Percentiles rank a stretch among this genome's conserved stretches.
These are phyloP conservation scores for Mesitornis unicolor DNA, from an alignment of 2,113 vertebrate genomes.

Conservation along the genomic window DNA sequence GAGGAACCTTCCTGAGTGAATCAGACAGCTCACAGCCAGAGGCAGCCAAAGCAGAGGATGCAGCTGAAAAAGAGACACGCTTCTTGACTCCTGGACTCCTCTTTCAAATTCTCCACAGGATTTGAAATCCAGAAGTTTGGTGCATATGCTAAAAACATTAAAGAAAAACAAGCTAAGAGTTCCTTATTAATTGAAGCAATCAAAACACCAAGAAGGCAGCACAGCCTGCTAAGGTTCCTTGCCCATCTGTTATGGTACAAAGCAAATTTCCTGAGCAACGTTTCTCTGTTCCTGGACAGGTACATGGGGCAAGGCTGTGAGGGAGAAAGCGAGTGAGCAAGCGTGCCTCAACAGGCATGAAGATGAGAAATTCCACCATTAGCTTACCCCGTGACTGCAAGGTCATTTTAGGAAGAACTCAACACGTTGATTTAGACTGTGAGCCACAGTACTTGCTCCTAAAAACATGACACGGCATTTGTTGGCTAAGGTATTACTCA, in stretches of 20 bases:
- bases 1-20: neutral
- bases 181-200: neutral
- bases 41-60: neutral
- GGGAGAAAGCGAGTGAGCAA: neutral
- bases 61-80: constrained; percentile 16
- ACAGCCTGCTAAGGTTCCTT: neutral
- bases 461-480: neutral
- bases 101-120: neutral
- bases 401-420: neutral
- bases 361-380: neutral
- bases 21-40: neutral
- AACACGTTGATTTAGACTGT: neutral
- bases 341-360: neutral
- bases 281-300: constrained; percentile 22
- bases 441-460: neutral
- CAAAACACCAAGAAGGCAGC: neutral
- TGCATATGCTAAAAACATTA: neutral
- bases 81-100: constrained; percentile 3
- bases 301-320: neutral
- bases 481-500: neutral
- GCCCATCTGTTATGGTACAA: neutral
- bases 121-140: constrained; percentile 1
- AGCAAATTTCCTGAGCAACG: neutral
- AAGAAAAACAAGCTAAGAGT: constrained; percentile 17
- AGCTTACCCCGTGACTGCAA: neutral